Evolutionary conservation across 2,797 vertebrate species (phyloP).

Genomic region (Euthynnus affinis): DNA sequence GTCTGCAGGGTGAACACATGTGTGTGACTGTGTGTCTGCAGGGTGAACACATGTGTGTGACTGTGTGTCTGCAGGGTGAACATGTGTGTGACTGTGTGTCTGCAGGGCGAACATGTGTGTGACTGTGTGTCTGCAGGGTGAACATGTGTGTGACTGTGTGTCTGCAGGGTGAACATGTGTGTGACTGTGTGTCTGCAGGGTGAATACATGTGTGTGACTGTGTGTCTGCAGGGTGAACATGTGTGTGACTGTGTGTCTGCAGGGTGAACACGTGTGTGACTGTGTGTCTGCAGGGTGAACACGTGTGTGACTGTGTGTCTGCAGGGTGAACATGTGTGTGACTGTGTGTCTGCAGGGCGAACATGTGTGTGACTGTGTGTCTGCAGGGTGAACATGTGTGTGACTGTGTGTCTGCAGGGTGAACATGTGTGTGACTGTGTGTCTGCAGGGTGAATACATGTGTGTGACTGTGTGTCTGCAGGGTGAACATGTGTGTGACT

Average conservation of each 20-base stretch:
- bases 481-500: too few relatives aligned
- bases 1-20: conserved; percentile 84
- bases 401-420: conserved; percentile 85
- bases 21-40: too few relatives aligned
- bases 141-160: too few relatives aligned
- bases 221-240: conserved; percentile 84
- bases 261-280: too few relatives aligned
- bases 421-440: too few relatives aligned
- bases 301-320: too few relatives aligned
- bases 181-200: too few relatives aligned
- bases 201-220: too few relatives aligned
- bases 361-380: too few relatives aligned
- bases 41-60: conserved; percentile 86
- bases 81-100: too few relatives aligned
- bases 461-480: too few relatives aligned
- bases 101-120: conserved; percentile 86
- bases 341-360: conserved; percentile 85
- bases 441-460: conserved; percentile 85
- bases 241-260: too few relatives aligned
- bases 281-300: conserved; percentile 84
- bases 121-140: conserved; percentile 84
- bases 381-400: conserved; percentile 85
- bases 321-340: conserved; percentile 87
- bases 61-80: conserved; percentile 85
- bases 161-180: conserved; percentile 84